Percentiles rank a stretch among this genome's conserved stretches.
Conservation (phyloP, 2,113 vertebrate genomes). For the Trinectes maculatus region DNA sequence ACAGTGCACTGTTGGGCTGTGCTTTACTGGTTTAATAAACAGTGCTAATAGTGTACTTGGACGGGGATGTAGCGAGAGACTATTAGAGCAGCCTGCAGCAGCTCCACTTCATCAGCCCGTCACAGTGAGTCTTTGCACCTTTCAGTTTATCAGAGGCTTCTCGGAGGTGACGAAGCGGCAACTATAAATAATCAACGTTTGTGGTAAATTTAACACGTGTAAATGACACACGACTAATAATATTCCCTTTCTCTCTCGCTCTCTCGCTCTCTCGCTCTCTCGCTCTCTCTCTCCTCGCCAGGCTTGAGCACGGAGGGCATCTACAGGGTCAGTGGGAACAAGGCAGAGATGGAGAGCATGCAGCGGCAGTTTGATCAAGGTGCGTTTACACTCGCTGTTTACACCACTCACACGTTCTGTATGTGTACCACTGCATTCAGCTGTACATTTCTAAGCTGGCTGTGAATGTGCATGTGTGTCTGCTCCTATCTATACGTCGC, state of each 20-base stretch:
- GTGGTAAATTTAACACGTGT: conserved; percentile 8
- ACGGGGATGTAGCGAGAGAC: conserved; percentile 10
- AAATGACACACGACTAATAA: conserved; percentile 26
- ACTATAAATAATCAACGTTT: conserved; percentile 17
- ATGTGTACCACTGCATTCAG: background rate
- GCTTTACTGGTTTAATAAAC: conserved; percentile 67
- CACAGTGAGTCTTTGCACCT: background rate
- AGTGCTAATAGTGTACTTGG: conserved; percentile 50
- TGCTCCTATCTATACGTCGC: conserved; percentile 37
- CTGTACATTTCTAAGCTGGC: background rate
- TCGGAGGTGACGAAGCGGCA: conserved; percentile 10
- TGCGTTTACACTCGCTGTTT: conserved; percentile 62
- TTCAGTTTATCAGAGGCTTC: background rate
- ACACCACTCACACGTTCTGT: background rate
- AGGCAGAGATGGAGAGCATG: conserved; percentile 96
- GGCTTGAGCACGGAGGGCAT: conserved; percentile 93
- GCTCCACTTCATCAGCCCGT: conserved; percentile 8
- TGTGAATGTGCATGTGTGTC: background rate
- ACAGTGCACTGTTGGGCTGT: conserved; percentile 32
- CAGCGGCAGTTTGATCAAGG: conserved; percentile 97
- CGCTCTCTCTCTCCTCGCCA: conserved; percentile 53
- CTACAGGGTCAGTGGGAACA: conserved; percentile 96
- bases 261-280: conserved; percentile 9
- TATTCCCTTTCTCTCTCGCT: conserved; percentile 8
- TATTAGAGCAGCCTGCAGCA: conserved; percentile 19